Base-by-base conservation (phyloP, 2,888 invertebrate genomes). In the Pristionchus maxplancki region DNA sequence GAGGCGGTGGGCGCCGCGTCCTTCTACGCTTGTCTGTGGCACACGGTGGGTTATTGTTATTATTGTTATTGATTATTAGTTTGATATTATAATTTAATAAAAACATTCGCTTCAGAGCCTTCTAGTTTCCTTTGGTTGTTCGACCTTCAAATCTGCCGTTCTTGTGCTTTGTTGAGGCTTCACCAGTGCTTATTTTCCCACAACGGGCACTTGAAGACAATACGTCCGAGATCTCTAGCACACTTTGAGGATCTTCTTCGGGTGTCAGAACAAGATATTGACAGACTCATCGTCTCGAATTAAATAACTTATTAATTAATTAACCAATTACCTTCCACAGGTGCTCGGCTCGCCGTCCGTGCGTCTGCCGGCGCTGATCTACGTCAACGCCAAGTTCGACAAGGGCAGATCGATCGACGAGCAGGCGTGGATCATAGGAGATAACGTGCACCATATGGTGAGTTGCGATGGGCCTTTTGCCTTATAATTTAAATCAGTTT, bases 11-110 rank as follows among this genome's bases (percentile, higher is more conserved):
- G 97, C 87, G 96, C 96, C 0, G 96, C 96, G 89, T 97, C 97
- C 95, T 98, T 97, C 95, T 97, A 97, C 95, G 97, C 97, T 1
- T 97, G 97, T 94, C 96, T 98, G 74, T 98, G 98, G 98, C 97
- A 97, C 9, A 81, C 88, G 94, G 92, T 93, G 31, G 28, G 89
- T 44, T 44, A n/a, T 67, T 48, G 11, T n/a, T 85, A 37, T 37
- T 64, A 40, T 15, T 37, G 37, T 37, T 71, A 78, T 44, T 28
- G 11, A 1, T 78, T 17, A 58, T 48, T 81, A 13, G 48, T 28
- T 48, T 48, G 37, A 4, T n/a, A 15, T 48, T 15, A 24, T 34
- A 24, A n/a, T 78, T n/a, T 48, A 48, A n/a, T n/a, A n/a, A n/a
- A n/a, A n/a, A n/a, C n/a, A n/a, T n/a, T n/a, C n/a, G n/a, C n/a